phyloP scores from a whole-genome alignment of 2,888 invertebrate species.

The Temnothorax unifasciatus region DNA sequence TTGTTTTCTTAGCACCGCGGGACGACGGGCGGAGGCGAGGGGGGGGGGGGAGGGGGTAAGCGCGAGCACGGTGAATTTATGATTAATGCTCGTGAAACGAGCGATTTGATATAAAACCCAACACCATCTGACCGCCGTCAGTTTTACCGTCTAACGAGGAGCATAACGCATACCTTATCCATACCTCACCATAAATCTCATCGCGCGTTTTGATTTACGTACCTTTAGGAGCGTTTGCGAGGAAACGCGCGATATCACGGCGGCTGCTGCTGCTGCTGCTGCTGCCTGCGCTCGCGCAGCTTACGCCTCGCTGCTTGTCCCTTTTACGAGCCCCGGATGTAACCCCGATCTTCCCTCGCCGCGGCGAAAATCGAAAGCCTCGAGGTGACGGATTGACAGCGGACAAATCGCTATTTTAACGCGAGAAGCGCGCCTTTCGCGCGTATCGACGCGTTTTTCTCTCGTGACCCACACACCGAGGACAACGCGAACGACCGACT shows the following conservation, averaged over 20 bases:
- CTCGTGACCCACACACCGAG: not conserved
- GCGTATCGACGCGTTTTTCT: not conserved
- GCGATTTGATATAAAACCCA: conserved; percentile 75
- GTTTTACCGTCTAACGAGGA: conserved; percentile 75
- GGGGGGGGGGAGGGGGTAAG: too few species aligned
- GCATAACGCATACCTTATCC: conserved; percentile 72
- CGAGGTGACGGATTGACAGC: conserved; percentile 15
- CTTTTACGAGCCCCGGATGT: conserved; percentile 20
- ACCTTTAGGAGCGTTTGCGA: conserved; percentile 53
- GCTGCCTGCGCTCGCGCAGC: not conserved
- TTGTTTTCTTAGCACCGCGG: conserved; percentile 22
- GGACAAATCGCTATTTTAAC: conserved; percentile 33
- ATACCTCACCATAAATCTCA: conserved; percentile 73
- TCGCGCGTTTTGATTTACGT: conserved; percentile 72
- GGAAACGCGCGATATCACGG: conserved; percentile 39
- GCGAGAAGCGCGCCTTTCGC: conserved; percentile 16
- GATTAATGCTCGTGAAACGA: conserved; percentile 73
- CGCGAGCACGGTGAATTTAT: conserved; percentile 62
- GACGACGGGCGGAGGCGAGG: too few species aligned
- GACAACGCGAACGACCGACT: not conserved
- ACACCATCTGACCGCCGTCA: conserved; percentile 66
- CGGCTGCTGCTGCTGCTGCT: conserved; percentile 2
- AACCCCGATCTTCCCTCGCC: not conserved
- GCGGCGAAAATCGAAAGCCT: conserved; percentile 17
- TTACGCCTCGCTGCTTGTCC: not conserved